These are phyloP conservation scores for Turritopsis rubra DNA, from an alignment of 30 jellyfish, hydroid and myxozoan genomes.

Conservation along the genomic window DNA sequence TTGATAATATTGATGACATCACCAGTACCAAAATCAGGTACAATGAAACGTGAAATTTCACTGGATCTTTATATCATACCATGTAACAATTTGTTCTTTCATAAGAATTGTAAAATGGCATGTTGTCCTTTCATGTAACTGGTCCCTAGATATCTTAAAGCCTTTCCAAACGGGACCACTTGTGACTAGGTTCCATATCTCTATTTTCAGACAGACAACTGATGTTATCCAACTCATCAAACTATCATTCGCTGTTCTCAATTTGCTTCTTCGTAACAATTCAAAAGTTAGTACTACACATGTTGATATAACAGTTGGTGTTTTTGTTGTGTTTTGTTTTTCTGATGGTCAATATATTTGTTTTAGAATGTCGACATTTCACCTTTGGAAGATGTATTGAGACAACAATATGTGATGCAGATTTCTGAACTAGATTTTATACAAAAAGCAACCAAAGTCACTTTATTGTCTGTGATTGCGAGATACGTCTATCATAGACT, in stretches of 20 bases:
- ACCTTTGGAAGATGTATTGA: conserved; percentile 50
- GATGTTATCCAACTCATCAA: conserved; percentile 47
- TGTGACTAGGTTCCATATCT: no score
- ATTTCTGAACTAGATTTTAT: conserved; percentile 21
- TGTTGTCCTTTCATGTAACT: no score
- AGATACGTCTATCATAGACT: conserved; percentile 51
- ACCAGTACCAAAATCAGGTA: not conserved
- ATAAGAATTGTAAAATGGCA: no score
- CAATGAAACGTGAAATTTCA: no score
- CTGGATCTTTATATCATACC: no score
- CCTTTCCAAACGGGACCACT: no score
- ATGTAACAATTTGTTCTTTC: not conserved
- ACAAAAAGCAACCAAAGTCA: conserved; percentile 25
- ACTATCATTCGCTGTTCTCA: conserved; percentile 54
- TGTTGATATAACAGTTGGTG: not conserved
- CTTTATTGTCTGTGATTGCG: conserved; percentile 59
- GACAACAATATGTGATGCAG: conserved; percentile 34
- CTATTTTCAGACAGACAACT: not conserved
- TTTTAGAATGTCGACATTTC: conserved; percentile 34
- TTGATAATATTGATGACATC: conserved; percentile 22
- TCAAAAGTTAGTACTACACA: conserved; percentile 28
- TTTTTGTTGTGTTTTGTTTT: not conserved
- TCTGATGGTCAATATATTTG: no score
- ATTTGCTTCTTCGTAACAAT: conserved; percentile 32
- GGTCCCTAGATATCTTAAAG: no score